Base-by-base conservation (phyloP, 2,797 vertebrate species). In the Gorsachius magnificus region DNA sequence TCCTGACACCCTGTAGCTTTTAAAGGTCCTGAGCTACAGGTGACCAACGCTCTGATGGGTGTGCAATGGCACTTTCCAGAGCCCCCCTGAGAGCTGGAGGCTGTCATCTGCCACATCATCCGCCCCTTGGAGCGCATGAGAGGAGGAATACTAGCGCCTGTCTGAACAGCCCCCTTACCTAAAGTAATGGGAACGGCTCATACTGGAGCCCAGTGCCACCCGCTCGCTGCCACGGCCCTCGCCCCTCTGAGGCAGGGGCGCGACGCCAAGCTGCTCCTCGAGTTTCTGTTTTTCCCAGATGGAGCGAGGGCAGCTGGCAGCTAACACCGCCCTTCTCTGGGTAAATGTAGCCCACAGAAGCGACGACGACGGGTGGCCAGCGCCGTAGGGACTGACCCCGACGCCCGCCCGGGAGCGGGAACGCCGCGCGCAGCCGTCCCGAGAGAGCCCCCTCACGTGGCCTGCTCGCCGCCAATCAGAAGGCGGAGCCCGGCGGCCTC, bases 81-180 rank as follows among this genome's bases (percentile, higher is more conserved):
- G 48, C 5, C 19, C 16, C 19, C 16, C 19, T 4, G 5, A 14
- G 4, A 28, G 36, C 21, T 2, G 5, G 5, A 16, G 9, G 7
- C 68, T 15, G 20, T 6, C 4, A 4, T 2, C 31, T 7, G 9
- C 9, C 46, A 2, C 0, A 4, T 1, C 8, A 57, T 2, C n/a
- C 16, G 5, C 5, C 13, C 45, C 45, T 41, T 5, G 7, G 4
- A n/a, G n/a, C 11, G 7, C 13, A 1, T 2, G 13, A n/a, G 24
- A 28, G 11, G 3, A 15, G 21, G 4, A 7, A 17, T 0, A 2
- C 12, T 1, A 10, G 10, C 2, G 8, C 25, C 28, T 17, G 5
- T 3, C 16, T 0, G 9, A 21, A 6, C 1, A 3, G 6, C 13
- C 2, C 50, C 29, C 43, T 41, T 19, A 78, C 33, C 60, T 22